These are phyloP conservation scores for Pteronura brasiliensis DNA, from an alignment of 2,113 vertebrate genomes.

Conservation along the genomic window DNA sequence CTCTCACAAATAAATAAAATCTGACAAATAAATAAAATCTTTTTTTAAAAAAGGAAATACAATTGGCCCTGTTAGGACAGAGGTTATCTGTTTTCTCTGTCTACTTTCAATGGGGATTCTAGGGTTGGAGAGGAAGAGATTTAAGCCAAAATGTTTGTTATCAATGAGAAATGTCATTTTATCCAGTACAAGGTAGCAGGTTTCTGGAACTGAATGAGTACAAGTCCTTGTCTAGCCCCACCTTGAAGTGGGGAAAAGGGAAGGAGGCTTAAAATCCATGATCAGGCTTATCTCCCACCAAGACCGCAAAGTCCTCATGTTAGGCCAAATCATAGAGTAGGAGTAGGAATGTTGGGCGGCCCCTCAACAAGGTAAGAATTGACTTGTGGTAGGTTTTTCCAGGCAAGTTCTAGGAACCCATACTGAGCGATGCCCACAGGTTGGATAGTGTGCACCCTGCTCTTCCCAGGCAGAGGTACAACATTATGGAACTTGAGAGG, in stretches of 20 bases:
- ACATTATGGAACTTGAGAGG: neutral
- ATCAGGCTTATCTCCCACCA: neutral
- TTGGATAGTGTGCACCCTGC: slow-evolving; percentile 36
- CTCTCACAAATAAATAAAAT: no score
- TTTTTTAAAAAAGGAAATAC: neutral
- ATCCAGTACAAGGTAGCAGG: neutral
- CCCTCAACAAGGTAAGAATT: neutral
- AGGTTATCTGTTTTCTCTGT: neutral
- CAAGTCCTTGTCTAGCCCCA: neutral
- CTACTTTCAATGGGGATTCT: neutral
- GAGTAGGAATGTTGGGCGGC: neutral
- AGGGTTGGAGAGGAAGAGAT: neutral
- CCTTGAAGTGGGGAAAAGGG: no score
- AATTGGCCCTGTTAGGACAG: neutral
- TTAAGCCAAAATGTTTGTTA: neutral
- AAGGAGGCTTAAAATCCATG: neutral
- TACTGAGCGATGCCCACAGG: slow-evolving; percentile 36
- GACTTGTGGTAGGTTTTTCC: slow-evolving; percentile 50
- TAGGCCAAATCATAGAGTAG: neutral
- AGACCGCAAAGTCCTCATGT: neutral
- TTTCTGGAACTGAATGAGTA: neutral
- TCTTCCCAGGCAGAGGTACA: slow-evolving; percentile 47
- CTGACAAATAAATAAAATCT: no score
- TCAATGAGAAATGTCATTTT: slow-evolving; percentile 9
- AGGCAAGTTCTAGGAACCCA: slow-evolving; percentile 66